phyloP scores from a whole-genome alignment of 2,113 vertebrate genomes.

The Piliocolobus tephrosceles region DNA sequence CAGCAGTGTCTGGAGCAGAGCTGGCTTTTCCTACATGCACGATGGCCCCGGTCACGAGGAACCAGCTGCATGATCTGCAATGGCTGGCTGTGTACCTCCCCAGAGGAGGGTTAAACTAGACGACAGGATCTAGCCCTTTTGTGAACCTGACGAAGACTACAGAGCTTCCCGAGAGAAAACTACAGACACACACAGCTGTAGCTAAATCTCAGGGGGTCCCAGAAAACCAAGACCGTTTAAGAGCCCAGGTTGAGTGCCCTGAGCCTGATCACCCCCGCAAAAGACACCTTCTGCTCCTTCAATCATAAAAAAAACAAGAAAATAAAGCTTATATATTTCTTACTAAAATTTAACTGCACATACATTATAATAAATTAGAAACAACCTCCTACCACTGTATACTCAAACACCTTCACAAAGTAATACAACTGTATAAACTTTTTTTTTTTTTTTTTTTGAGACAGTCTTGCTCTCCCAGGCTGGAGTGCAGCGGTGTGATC shows the following conservation, averaged over 20 bases:
- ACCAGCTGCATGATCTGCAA: fast-evolving
- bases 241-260: too few relatives aligned
- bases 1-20: not conserved
- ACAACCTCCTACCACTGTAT: fast-evolving
- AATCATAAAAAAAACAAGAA: not conserved
- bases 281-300: not conserved
- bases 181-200: too few relatives aligned
- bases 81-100: not conserved
- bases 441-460: not conserved
- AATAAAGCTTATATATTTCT: fast-evolving
- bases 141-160: too few relatives aligned
- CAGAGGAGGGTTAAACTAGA: not conserved
- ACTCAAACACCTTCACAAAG: not conserved
- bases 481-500: not conserved
- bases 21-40: not conserved
- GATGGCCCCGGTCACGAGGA: fast-evolving
- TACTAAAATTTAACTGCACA: not conserved
- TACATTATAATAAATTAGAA: not conserved
- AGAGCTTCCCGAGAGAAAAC: not conserved
- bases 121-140: not conserved
- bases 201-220: not conserved
- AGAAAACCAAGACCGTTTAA: not conserved
- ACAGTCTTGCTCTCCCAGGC: not conserved
- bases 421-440: not conserved
- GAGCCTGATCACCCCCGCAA: not conserved